Evolutionary conservation across 2,888 invertebrate genomes (phyloP), one percentile per base, ranked within the genome.

Genomic region (Troilus luridus): DNA sequence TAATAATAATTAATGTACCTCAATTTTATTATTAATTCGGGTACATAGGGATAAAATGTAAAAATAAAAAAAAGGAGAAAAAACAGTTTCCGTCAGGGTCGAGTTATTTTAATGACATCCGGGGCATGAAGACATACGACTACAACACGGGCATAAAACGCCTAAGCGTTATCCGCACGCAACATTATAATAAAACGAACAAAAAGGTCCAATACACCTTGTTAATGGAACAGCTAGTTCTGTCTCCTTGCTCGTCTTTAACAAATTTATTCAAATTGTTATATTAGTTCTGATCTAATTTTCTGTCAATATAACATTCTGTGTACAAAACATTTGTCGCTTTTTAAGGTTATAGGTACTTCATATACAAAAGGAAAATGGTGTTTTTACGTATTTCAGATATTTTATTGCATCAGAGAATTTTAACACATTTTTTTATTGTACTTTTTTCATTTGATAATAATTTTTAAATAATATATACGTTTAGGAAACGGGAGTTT

Each of bases 41-140:
- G 27, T 77, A 41, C 41, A 7, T 77, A 17, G 17, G 72, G 9
- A 77, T 77, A 77, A 24, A 67, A 67, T 27, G 24, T 67, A 1
- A 14, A 67, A 67, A 67, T 24, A 24, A 14, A 24, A 64, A n/a
- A 67, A 67, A 67, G 41, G 11, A 41, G 9, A 21, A 11, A 54
- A 81, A 85, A 85, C 0, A 85, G 85, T 85, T 85, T 58, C 56
- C 56, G 56, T 85, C 85, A 85, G 21, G 85, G 85, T 85, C 85
- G 85, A 58, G 56, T 85, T 56, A 11, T 58, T 85, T 85, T 85
- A 85, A 85, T 85, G 85, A 85, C 85, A 85, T 85, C 85, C 85
- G 85, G 85, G 0, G 56, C 56, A 58, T 85, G 56, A 85, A 85
- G 56, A 85, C 85, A 85, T 85, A 85, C 85, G 85, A 85, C 85